phyloP scores from a whole-genome alignment of 1,140 invertebrate genomes.

The Hypothenemus hampei region DNA sequence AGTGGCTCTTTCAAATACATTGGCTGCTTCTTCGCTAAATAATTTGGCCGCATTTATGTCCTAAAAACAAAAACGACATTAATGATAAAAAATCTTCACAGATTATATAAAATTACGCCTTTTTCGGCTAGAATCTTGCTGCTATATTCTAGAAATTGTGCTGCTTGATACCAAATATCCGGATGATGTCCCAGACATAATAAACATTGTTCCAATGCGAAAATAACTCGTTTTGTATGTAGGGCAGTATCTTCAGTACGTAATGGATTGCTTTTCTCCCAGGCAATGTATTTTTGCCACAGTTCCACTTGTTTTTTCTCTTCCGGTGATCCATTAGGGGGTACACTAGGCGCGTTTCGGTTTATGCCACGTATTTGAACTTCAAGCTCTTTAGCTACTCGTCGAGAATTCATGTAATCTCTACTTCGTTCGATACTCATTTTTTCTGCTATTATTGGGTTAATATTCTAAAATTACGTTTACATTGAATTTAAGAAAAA shows the following conservation, averaged over 20 bases:
- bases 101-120: slow-evolving; percentile 60
- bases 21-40: slow-evolving; percentile 90
- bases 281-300: slow-evolving; percentile 99
- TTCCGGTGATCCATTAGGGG: slow-evolving; percentile 85
- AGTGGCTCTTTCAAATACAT: slow-evolving; percentile 90
- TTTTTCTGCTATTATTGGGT: slow-evolving; percentile 85
- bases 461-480: slow-evolving; percentile 60
- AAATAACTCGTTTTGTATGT: slow-evolving; percentile 92
- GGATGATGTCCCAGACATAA: slow-evolving; percentile 95
- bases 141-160: slow-evolving; percentile 91
- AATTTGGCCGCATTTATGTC: slow-evolving; percentile 87
- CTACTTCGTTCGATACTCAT: slow-evolving; percentile 61
- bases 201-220: slow-evolving; percentile 97
- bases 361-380: slow-evolving; percentile 92
- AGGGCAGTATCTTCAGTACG: slow-evolving; percentile 91
- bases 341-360: slow-evolving; percentile 88
- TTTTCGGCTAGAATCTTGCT: slow-evolving; percentile 90
- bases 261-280: slow-evolving; percentile 96
- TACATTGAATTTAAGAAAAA: not conserved
- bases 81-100: no score
- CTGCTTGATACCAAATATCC: slow-evolving; percentile 98
- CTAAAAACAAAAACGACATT: no score
- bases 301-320: slow-evolving; percentile 94
- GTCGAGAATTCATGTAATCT: slow-evolving; percentile 96
- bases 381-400: slow-evolving; percentile 96